phyloP scores from a whole-genome alignment of 2,113 vertebrate species.

The Boulengeromyrus knoepffleri region DNA sequence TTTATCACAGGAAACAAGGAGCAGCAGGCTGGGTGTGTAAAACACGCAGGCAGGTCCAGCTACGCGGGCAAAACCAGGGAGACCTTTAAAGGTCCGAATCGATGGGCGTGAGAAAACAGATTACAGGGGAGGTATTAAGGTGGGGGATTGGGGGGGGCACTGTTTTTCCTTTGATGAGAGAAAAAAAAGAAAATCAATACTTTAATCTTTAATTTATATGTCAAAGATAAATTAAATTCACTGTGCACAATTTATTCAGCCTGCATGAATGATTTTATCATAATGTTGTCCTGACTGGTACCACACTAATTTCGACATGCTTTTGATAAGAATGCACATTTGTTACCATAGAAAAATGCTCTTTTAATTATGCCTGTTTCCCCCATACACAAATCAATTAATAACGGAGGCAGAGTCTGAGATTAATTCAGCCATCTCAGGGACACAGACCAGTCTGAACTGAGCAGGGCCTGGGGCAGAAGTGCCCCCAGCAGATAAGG shows the following conservation, averaged over 20 bases:
- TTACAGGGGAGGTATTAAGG: not conserved
- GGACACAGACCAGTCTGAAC: not conserved
- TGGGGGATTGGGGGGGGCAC: not conserved
- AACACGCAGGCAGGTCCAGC: not conserved
- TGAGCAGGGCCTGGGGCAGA: not conserved
- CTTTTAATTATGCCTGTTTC: not conserved
- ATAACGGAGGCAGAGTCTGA: not conserved
- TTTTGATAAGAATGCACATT: not conserved
- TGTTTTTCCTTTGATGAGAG: not conserved
- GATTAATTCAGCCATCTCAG: not conserved
- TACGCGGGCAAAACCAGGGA: not conserved
- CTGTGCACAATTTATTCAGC: not conserved
- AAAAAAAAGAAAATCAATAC: not conserved
- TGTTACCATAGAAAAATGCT: not conserved
- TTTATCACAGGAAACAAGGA: not conserved
- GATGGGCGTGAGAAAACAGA: not conserved
- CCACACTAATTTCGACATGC: not conserved
- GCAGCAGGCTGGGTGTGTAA: not conserved
- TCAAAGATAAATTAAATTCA: not conserved
- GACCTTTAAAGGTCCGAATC: not conserved
- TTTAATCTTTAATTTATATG: slow-evolving; percentile 11
- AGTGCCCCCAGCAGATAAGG: not conserved
- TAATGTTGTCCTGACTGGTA: not conserved
- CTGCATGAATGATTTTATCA: not conserved
- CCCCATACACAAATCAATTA: not conserved